phyloP scores from a whole-genome alignment of 1,140 invertebrate genomes.

The Rhizoglyphus robini region DNA sequence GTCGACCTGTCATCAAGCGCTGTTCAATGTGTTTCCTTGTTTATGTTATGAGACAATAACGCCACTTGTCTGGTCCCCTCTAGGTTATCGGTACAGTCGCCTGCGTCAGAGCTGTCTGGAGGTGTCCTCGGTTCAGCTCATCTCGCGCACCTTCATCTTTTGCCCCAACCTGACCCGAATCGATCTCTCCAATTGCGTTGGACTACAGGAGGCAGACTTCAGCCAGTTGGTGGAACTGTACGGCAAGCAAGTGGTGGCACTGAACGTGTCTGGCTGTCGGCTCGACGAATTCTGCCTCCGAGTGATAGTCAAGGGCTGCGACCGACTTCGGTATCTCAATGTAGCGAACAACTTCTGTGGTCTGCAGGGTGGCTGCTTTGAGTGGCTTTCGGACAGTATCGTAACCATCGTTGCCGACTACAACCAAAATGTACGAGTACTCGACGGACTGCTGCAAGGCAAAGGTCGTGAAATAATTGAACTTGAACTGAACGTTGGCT shows the following conservation, averaged over 20 bases:
- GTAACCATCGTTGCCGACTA: slow-evolving; percentile 5
- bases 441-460: slow-evolving; percentile 5
- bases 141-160: not conserved
- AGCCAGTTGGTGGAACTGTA: not conserved
- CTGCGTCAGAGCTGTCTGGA: not conserved
- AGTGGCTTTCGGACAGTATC: not conserved
- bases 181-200: slow-evolving; percentile 11
- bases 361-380: slow-evolving; percentile 4
- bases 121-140: not conserved
- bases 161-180: not conserved
- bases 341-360: slow-evolving; percentile 8
- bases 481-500: slow-evolving; percentile 12
- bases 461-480: slow-evolving; percentile 11
- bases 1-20: too few relatives aligned
- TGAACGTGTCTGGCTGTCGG: not conserved
- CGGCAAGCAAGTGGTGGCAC: not conserved
- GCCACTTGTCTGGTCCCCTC: too few relatives aligned
- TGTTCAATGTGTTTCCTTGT: too few relatives aligned
- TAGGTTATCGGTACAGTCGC: slow-evolving; percentile 8
- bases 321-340: not conserved
- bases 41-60: too few relatives aligned
- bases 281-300: slow-evolving; percentile 4
- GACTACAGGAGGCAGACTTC: not conserved
- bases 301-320: not conserved
- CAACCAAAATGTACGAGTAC: slow-evolving; percentile 9